phyloP scores from a whole-genome alignment of 2,113 vertebrate species.

The Nycticryphes semicollaris region DNA sequence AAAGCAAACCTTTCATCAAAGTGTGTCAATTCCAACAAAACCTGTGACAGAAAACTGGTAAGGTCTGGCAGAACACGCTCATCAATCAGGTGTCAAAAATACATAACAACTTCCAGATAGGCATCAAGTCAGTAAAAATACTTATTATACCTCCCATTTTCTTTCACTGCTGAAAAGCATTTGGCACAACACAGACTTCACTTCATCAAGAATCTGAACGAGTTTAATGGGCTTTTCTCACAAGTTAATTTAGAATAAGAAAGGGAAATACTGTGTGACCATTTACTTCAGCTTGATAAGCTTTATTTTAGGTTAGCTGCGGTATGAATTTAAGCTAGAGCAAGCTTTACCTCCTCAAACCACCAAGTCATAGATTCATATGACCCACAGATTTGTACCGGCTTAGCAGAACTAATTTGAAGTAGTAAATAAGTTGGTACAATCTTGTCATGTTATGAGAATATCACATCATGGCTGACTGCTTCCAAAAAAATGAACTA shows the following conservation, averaged over 20 bases:
- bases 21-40: not conserved
- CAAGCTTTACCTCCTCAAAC: not conserved
- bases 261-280: not conserved
- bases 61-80: not conserved
- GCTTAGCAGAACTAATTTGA: not conserved
- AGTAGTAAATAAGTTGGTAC: not conserved
- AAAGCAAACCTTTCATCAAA: not conserved
- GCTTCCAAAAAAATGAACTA: not conserved
- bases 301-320: not conserved
- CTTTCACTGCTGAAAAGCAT: not conserved
- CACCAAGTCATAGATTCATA: not conserved
- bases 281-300: not conserved
- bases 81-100: not conserved
- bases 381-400: not conserved
- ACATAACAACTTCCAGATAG: not conserved
- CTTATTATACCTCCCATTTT: not conserved
- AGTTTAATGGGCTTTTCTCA: not conserved
- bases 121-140: not conserved
- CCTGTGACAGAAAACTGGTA: not conserved
- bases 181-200: not conserved
- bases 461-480: not conserved
- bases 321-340: not conserved
- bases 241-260: not conserved
- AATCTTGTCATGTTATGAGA: not conserved
- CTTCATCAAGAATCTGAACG: not conserved